Evolutionary conservation across 2,113 vertebrate species (phyloP), one percentile per base, ranked within the genome.

Genomic region (Dolichallabes microphthalmus): DNA sequence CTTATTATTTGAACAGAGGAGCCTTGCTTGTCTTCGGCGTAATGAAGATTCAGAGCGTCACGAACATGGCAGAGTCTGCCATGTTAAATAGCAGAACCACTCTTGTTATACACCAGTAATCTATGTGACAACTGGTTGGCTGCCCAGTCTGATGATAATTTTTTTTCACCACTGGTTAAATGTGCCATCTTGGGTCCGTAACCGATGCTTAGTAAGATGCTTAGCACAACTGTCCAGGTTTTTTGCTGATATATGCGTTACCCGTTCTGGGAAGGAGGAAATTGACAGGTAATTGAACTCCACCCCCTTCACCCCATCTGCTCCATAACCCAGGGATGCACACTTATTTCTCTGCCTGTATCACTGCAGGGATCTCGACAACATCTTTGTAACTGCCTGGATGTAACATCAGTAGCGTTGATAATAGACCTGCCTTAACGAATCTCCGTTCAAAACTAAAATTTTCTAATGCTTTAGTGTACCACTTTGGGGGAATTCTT

Each of bases 81-180:
- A 61, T 27, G 74, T 57, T 78, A 55, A 57, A 85, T 52, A 78
- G 73, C 27, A 66, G 60, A 57, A 52, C 8, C 20, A 30, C n/a
- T 53, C 50, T n/a, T 30, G 39, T 32, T 9, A 5, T 84, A 30
- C 27, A 30, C 12, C 11, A 14, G 39, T 77, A 64, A 64, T 76
- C 15, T 53, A n/a, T 32, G 25, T 52, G 39, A 87, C 83, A 83
- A 90, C 88, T 90, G 86, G 88, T 92, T 92, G 92, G 90, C 88
- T 86, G 86, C 86, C 86, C 66, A 82, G 57, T 63, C 91, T 93
- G 91, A 90, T 92, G 90, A 91, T 91, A 8, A 45, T 45, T 45
- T 83, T 87, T 87, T 88, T 91, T 93, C 89, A 93, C 90, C 90
- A 89, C 86, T 92, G 88, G 91, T 92, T 93, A 90, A 83, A 86